phyloP scores from a whole-genome alignment of 2,888 invertebrate genomes.

The Steinernema scapterisci region DNA sequence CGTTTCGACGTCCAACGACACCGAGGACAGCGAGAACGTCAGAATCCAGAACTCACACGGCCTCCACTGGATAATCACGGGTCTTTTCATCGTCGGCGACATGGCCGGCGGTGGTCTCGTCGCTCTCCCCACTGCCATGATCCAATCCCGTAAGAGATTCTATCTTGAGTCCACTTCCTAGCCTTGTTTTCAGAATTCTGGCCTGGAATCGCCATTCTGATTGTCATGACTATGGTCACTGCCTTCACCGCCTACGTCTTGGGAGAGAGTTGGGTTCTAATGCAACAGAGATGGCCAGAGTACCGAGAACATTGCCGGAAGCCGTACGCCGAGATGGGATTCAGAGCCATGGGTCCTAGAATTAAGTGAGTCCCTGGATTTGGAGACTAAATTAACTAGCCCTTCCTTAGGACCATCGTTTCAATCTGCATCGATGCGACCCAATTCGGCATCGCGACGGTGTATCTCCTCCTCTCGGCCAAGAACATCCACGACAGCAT shows the following conservation, averaged over 20 bases:
- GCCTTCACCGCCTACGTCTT: conserved; percentile 61
- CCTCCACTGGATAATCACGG: conserved; percentile 46
- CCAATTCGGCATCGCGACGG: conserved; percentile 63
- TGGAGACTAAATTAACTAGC: not conserved
- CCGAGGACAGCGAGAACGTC: not conserved
- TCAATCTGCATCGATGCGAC: conserved; percentile 62
- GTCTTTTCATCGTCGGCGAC: conserved; percentile 62
- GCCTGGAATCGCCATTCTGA: conserved; percentile 49
- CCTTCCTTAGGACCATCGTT: conserved; percentile 51
- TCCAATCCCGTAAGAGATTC: conserved; percentile 53
- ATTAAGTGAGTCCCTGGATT: conserved; percentile 41
- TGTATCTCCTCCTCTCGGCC: conserved; percentile 58
- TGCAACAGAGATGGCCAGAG: conserved; percentile 59
- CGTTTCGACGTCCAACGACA: not conserved
- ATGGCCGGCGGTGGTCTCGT: conserved; percentile 64
- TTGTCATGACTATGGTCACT: conserved; percentile 53
- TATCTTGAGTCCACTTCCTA: not conserved
- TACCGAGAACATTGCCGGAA: conserved; percentile 58
- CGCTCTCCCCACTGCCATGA: conserved; percentile 63
- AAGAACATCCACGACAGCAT: conserved; percentile 65
- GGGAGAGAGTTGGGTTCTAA: conserved; percentile 61
- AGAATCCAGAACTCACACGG: conserved; percentile 48
- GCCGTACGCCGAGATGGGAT: conserved; percentile 65
- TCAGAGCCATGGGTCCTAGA: conserved; percentile 53
- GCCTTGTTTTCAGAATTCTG: conserved; percentile 50